phyloP scores from a whole-genome alignment of 2,113 vertebrate species.

The Salvator merianae region DNA sequence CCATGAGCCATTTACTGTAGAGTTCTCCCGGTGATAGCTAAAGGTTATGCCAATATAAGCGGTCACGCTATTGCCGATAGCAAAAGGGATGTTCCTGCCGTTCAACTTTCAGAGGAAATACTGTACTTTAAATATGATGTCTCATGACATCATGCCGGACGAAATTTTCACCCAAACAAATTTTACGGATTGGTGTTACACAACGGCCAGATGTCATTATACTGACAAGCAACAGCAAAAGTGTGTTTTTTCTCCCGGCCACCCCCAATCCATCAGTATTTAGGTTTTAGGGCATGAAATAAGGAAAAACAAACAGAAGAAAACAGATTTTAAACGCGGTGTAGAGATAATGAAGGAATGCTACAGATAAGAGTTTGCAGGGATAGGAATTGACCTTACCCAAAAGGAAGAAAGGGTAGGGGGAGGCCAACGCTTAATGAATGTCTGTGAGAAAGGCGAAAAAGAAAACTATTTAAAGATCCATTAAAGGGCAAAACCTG shows the following conservation, averaged over 20 bases:
- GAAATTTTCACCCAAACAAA: not conserved
- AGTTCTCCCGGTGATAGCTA: not conserved
- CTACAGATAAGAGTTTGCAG: conserved; percentile 63
- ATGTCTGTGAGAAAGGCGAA: conserved; percentile 54
- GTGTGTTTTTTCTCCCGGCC: conserved; percentile 26
- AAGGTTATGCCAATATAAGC: not conserved
- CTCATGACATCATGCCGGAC: not conserved
- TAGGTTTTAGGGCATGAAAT: conserved; percentile 65
- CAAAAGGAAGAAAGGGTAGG: not conserved
- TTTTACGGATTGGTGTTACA: conserved; percentile 38
- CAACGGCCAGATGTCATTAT: conserved; percentile 36
- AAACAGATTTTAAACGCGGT: conserved; percentile 68
- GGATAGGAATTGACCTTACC: conserved; percentile 51
- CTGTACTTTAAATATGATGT: not conserved
- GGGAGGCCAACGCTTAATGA: conserved; percentile 56
- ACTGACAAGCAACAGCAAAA: conserved; percentile 34
- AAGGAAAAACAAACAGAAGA: conserved; percentile 54
- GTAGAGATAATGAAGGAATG: conserved; percentile 76
- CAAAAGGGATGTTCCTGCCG: not conserved
- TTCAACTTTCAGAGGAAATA: not conserved
- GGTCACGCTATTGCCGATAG: not conserved
- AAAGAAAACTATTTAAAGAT: conserved; percentile 58
- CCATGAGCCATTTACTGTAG: not conserved
- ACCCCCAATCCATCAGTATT: conserved; percentile 42
- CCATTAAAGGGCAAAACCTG: conserved; percentile 62